Evolutionary conservation across 1,140 invertebrate species (phyloP).

Genomic region (Drosophila ambigua): DNA sequence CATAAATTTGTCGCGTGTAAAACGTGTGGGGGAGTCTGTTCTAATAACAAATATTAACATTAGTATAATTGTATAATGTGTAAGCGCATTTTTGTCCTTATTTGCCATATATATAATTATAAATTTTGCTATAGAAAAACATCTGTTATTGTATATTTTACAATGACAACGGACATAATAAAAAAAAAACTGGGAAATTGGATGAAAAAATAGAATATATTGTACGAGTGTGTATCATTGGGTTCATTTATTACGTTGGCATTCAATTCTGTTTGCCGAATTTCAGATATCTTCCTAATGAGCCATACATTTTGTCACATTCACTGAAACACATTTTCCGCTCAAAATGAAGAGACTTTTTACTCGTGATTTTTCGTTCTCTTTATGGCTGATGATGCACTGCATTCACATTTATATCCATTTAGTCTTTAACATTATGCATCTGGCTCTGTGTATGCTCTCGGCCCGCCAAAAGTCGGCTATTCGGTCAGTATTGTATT

Average conservation of each 20-base stretch:
- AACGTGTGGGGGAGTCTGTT: not conserved
- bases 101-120: conserved; percentile 9
- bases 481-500: conserved; percentile 27
- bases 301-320: conserved; percentile 48
- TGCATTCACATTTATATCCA: conserved; percentile 2
- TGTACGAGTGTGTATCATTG: no score
- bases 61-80: not conserved
- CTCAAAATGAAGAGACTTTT: conserved; percentile 6
- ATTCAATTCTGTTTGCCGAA: conserved; percentile 32
- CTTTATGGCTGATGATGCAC: conserved; percentile 3
- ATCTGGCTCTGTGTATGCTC: not conserved
- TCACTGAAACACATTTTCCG: conserved; percentile 4
- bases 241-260: conserved; percentile 25
- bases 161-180: conserved; percentile 22
- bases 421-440: conserved; percentile 31
- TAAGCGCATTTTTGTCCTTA: not conserved
- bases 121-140: conserved; percentile 16
- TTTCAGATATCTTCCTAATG: conserved; percentile 59
- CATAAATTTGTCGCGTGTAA: conserved; percentile 9
- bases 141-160: conserved; percentile 36
- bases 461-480: conserved; percentile 19
- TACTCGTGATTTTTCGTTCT: conserved; percentile 13
- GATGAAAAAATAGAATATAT: no score
- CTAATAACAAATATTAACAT: conserved; percentile 9
- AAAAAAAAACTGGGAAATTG: not conserved